These are phyloP conservation scores for Andrena dorsata DNA, from an alignment of 2,888 invertebrate genomes.

Conservation along the genomic window DNA sequence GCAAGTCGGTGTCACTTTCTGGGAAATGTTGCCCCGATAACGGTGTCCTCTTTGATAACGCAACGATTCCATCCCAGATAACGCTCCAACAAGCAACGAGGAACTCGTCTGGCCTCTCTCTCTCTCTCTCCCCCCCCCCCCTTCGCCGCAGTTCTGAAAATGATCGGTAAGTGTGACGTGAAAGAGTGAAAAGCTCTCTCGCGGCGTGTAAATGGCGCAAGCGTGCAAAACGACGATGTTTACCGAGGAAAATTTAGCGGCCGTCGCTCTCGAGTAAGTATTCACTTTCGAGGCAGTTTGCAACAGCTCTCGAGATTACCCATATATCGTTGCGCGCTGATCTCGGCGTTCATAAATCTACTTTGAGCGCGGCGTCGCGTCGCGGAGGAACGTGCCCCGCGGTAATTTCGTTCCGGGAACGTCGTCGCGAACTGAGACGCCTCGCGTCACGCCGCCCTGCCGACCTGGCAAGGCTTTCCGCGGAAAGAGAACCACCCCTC, in stretches of 20 bases:
- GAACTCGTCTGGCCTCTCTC: too few relatives aligned
- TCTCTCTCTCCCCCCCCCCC: too few relatives aligned
- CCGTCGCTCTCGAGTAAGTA: conserved; percentile 36
- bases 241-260: conserved; percentile 13
- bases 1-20: conserved; percentile 59
- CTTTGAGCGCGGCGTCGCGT: conserved; percentile 53
- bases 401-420: conserved; percentile 69
- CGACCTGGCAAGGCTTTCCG: conserved; percentile 47
- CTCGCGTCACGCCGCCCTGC: conserved; percentile 39
- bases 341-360: conserved; percentile 69
- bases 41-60: conserved; percentile 11
- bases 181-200: neutral
- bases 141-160: neutral
- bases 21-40: conserved; percentile 31
- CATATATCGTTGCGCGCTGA: conserved; percentile 69
- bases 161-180: neutral
- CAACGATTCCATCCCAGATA: neutral
- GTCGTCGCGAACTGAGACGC: conserved; percentile 66
- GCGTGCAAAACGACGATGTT: conserved; percentile 14
- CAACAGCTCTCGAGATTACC: conserved; percentile 65
- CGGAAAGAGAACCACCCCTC: conserved; percentile 35
- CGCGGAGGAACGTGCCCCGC: conserved; percentile 55
- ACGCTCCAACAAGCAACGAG: neutral
- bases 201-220: neutral
- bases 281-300: conserved; percentile 61